phyloP scores from a whole-genome alignment of 2,797 vertebrate genomes.

The Argyrosomus regius region DNA sequence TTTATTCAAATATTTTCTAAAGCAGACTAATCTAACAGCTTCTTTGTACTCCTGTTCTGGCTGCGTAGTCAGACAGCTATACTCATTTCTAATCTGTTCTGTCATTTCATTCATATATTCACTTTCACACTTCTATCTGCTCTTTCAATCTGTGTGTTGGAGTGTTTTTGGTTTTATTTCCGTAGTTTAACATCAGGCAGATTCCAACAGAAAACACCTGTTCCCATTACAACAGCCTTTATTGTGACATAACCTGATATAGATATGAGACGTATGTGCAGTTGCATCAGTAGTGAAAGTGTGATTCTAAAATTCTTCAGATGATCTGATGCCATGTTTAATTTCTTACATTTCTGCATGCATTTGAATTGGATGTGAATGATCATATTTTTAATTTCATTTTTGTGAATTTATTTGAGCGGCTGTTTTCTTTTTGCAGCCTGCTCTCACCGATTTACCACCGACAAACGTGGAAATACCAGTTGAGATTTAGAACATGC shows the following conservation, averaged over 20 bases:
- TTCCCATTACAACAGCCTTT: background rate
- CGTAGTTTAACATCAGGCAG: background rate
- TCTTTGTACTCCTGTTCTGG: background rate
- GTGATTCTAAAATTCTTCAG: conserved; percentile 2
- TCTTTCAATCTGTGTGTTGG: background rate
- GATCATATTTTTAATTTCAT: background rate
- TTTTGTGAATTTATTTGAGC: background rate
- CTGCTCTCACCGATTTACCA: too few species aligned
- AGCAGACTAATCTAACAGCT: background rate
- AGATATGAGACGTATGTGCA: background rate
- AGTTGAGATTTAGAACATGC: background rate
- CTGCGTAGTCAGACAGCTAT: background rate
- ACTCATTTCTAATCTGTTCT: background rate
- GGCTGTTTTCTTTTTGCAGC: background rate
- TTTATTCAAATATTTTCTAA: background rate
- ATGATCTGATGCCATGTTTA: background rate
- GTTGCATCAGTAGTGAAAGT: background rate
- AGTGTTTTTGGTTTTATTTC: background rate
- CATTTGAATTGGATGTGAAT: background rate
- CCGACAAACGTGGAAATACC: background rate
- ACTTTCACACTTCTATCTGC: background rate
- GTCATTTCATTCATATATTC: background rate
- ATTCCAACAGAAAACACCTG: background rate
- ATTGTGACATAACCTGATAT: background rate
- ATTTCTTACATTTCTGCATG: background rate